Base-by-base conservation (phyloP, 2,113 vertebrate genomes). In the Strix uralensis region DNA sequence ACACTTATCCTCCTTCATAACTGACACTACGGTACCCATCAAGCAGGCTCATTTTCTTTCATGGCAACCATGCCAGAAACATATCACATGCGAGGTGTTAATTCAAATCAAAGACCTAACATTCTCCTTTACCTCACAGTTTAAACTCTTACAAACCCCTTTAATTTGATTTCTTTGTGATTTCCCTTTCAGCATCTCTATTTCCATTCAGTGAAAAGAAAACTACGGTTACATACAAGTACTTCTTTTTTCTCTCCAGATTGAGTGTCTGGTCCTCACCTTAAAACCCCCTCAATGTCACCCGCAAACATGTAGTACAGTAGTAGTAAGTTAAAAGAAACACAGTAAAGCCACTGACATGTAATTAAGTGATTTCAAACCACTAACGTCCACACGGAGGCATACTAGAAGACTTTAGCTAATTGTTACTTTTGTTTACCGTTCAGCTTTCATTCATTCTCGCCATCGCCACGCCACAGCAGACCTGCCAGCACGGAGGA, bases 21-120 rank as follows among this genome's bases (percentile, higher is more conserved):
- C 27, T 42, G 38, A 71, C 47, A 51, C 9, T 9, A 47, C 0
- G 1, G 13, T 20, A 18, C 55, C 62, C 66, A 83, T 7, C 27
- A 71, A 69, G 20, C 30, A 44, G 44, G 13, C 32, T 58, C 4
- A 5, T 23, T 29, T 69, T 58, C 54, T 47, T 90, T 65, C 54
- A 55, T 1, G 8, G 11, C 46, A 84, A 18, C 51, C n/a, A 6
- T 10, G 13, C 11, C 52, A 89, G 29, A 59, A 87, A 47, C 0
- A 3, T 10, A 49, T 34, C 25, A 17, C 3, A 18, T 0, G 1
- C 0, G 2, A 90, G 14, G 34, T 2, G 15, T 8, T 6, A 21
- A 69, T 27, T 66, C 34, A 52, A 90, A 44, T 44, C 52, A 55
- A 46, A 89, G 38, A 59, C 20, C 54, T 20, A 25, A 61, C 4